Conservation (phyloP, 2,888 invertebrate genomes). For the Timandra comae region DNA sequence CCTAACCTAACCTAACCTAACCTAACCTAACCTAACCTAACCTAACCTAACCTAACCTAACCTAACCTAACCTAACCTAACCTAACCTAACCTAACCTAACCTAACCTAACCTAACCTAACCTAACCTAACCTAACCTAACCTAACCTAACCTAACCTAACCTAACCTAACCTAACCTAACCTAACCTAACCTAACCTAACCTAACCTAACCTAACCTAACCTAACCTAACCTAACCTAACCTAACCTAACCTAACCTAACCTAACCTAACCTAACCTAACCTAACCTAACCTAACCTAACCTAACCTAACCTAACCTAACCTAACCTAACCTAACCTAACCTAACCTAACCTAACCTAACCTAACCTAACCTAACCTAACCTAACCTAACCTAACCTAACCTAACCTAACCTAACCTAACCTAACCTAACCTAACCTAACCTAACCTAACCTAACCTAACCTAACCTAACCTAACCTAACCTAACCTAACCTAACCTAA, state of each 20-base stretch:
- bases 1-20: conserved; percentile 8
- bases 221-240: conserved; percentile 3
- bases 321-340: conserved; percentile 3
- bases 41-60: conserved; percentile 7
- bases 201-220: conserved; percentile 3
- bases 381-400: conserved; percentile 3
- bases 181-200: conserved; percentile 3
- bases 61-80: conserved; percentile 1
- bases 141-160: conserved; percentile 3
- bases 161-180: conserved; percentile 3
- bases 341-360: conserved; percentile 1
- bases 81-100: conserved; percentile 3
- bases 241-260: conserved; percentile 3
- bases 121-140: conserved; percentile 3
- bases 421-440: conserved; percentile 3
- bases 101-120: conserved; percentile 3
- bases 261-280: conserved; percentile 3
- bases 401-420: conserved; percentile 3
- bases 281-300: conserved; percentile 3
- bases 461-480: conserved; percentile 9
- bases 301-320: conserved; percentile 3
- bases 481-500: conserved; percentile 3
- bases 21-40: conserved; percentile 13
- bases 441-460: conserved; percentile 8
- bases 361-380: conserved; percentile 3